Base-by-base conservation (phyloP, 2,113 vertebrate genomes). In the Tragelaphus scriptus region DNA sequence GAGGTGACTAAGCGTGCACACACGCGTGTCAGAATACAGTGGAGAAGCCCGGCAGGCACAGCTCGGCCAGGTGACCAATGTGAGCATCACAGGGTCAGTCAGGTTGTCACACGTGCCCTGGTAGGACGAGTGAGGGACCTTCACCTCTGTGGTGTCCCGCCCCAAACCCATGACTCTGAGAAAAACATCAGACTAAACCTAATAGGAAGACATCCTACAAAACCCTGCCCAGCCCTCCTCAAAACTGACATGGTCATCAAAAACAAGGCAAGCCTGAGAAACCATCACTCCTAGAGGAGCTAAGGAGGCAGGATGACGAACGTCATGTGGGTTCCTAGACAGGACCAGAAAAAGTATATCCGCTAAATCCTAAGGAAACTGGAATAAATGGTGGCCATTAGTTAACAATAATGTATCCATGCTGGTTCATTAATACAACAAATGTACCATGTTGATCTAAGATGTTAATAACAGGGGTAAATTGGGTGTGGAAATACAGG, bases 261-360 rank as follows among this genome's bases (percentile, higher is more conserved):
- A 71, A 75, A 6, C n/a, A 40, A 75, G n/a, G n/a, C 58, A 59
- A 59, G 58, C 10, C 58, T 26, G 11, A 59, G 25, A 59, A 26
- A 26, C 26, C 12, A 28, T 19, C 28, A 13, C 40, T 59, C 14
- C 47, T 13, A 26, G 61, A 68, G 86, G 61, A 25, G 21, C 61
- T 26, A 2, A 68, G 47, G 30, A 51, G 30, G 17, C 86, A 7
- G 0, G 3, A 17, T 15, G 16, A 36, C 21, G 7, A 5, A 8
- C 0, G 4, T 3, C 36, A 44, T 0, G 17, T 25, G 26, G 79
- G 44, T 0, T 36, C 71, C 14, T 2, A 59, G 58, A 26, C 1
- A 26, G 23, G 23, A n/a, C 3, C 5, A 1, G 47, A 19, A 8
- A 21, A 40, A 53, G 32, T n/a, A 30, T 1, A 23, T 5, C 3